A percentile compares a stretch with the other conserved stretches of the same genome.
Evolutionary conservation across 1,140 invertebrate genomes (phyloP).

Genomic region (Penaeus japonicus): DNA sequence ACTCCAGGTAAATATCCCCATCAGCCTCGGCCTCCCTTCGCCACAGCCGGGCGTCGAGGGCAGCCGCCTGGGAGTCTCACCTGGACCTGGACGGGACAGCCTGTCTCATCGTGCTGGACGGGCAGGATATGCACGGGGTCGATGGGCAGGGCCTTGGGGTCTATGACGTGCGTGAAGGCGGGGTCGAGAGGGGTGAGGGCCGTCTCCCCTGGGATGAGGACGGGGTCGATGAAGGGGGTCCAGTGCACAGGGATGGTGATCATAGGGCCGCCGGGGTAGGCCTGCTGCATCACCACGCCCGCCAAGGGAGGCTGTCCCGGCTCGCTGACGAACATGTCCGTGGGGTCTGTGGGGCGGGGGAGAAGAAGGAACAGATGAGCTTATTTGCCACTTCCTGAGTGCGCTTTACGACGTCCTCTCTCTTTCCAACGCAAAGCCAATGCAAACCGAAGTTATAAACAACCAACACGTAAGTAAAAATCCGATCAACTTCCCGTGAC

Average conservation of each 20-base stretch:
- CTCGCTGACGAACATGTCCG: conserved; percentile 40
- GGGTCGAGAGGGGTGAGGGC: conserved; percentile 59
- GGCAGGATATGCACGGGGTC: conserved; percentile 58
- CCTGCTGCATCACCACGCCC: conserved; percentile 59
- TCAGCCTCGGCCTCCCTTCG: too few species aligned
- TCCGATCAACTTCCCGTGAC: too few species aligned
- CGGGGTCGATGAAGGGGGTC: conserved; percentile 58
- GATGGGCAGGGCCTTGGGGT: conserved; percentile 56
- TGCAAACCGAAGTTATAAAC: too few species aligned
- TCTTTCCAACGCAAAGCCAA: too few species aligned
- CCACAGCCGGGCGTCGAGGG: not conserved
- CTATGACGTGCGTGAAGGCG: conserved; percentile 58
- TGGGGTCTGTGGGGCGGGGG: conserved; percentile 24
- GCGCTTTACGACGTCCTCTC: too few species aligned
- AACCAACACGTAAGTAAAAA: too few species aligned
- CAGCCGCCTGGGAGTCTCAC: not conserved
- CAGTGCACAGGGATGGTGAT: conserved; percentile 58
- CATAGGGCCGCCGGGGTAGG: conserved; percentile 55
- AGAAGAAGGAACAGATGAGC: not conserved
- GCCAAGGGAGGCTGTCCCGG: conserved; percentile 53
- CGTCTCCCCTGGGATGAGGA: conserved; percentile 57
- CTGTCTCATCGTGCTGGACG: conserved; percentile 57
- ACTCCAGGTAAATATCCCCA: too few species aligned
- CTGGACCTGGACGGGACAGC: conserved; percentile 59
- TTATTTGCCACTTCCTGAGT: too few species aligned